Evolutionary conservation across 1,140 invertebrate species (phyloP), one percentile per base, ranked within the genome.

Genomic region (Drosophila obscura): DNA sequence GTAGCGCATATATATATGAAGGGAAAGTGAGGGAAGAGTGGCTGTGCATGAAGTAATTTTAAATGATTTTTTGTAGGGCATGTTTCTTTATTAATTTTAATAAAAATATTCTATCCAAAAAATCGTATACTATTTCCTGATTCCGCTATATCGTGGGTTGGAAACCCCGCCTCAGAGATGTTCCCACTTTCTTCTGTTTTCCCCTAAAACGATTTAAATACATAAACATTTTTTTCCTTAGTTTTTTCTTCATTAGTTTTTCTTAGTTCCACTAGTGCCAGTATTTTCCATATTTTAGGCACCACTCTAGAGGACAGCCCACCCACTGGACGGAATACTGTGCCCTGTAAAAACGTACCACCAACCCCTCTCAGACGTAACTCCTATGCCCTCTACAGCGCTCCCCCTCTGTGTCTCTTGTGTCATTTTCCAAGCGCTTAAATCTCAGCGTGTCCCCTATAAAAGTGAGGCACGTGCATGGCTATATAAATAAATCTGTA

Each of bases 361-460:
- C 9, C 48, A 13, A 13, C 22, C 35, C 52, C 24, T 22, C n/a
- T 19, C 22, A 22, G 15, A 8, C n/a, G 16, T 41, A 35, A 35
- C 9, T 35, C 31, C 9, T 4, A 4, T 35, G 8, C 1, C 1
- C 28, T 31, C 28, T 31, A 31, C 28, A 2, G 28, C 28, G 11
- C 9, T 41, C 5, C 24, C 31, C 35, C 45, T 24, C 16, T 15
- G 39, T 35, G 51, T 46, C 43, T 39, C 57, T 48, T 31, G 48
- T 58, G 31, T 49, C 60, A 73, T 58, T 77, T 57, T 56, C 39
- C 46, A 46, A 53, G 46, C 64, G 58, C 79, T 82, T 67, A 68
- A 82, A 82, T 82, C 75, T 68, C 71, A 39, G 58, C 41, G 53
- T 65, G 68, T 73, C 49, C 35, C 35, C 49, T 71, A 62, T 48